Percentiles rank a stretch among this genome's conserved stretches.
Evolutionary conservation across 53 echinoderm and acorn worm species (phyloP).

Genomic region (Antedon mediterranea): DNA sequence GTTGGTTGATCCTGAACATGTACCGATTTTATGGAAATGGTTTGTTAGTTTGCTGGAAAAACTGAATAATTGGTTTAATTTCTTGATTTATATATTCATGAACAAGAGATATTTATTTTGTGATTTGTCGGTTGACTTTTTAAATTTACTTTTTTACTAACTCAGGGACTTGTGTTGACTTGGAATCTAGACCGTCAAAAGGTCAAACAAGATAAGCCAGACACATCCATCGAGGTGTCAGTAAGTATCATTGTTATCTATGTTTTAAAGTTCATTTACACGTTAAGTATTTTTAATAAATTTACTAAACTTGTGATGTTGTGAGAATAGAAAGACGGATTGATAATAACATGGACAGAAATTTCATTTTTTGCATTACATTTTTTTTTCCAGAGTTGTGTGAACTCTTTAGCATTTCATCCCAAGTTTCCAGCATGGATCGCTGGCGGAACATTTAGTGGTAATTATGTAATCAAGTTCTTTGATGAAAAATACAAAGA

Average conservation of each 20-base stretch:
- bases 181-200: constrained; percentile 67
- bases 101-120: background rate
- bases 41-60: too few species aligned
- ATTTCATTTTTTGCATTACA: background rate
- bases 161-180: constrained; percentile 63
- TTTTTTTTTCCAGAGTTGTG: constrained; percentile 56
- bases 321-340: too few species aligned
- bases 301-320: background rate
- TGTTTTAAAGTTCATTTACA: too few species aligned
- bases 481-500: background rate
- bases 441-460: constrained; percentile 88
- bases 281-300: background rate
- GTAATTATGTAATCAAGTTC: constrained; percentile 17
- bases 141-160: too few species aligned
- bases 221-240: constrained; percentile 43
- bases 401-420: constrained; percentile 74
- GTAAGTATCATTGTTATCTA: constrained; percentile 29
- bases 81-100: background rate
- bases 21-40: too few species aligned
- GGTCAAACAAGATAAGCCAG: constrained; percentile 47
- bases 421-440: constrained; percentile 60
- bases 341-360: too few species aligned
- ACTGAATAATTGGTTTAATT: background rate
- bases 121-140: too few species aligned
- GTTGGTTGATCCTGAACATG: too few species aligned